Evolutionary conservation across 2,888 invertebrate species (phyloP), one percentile per base, ranked within the genome.

Genomic region (Cryptophagus acutangulus): DNA sequence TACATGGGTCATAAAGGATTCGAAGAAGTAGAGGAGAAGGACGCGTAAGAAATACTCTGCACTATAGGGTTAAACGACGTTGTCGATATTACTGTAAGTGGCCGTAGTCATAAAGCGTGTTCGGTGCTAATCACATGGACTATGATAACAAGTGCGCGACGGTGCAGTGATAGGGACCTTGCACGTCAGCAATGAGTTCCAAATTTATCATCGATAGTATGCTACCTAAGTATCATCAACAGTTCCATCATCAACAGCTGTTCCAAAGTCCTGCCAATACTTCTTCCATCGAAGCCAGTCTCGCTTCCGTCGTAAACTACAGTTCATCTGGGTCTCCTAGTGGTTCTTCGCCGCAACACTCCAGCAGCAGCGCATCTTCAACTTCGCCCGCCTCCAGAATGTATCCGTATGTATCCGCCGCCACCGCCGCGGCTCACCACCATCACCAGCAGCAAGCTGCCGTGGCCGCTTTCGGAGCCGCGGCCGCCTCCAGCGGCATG

Each of bases 141-240:
- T 65, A 66, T 66, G 63, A 62, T 61, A 62, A 58, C 55, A 56
- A 63, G 66, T 66, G 67, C 61, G 62, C 57, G 61, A 58, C 58
- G 61, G 57, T 62, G 58, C 58, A 63, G 65, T 66, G 63, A 61
- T 52, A 52, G 59, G 62, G 54, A 56, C 61, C 54, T 57, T 58
- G 63, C 63, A 58, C 58, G 55, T 58, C 65, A 71, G 84, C 83
- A 81, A 92, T 92, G 91, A 88, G 84, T 82, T 90, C 90, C 81
- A 92, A 91, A 84, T 92, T 91, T 81, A 88, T 89, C 81, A 87
- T 92, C 78, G 91, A 92, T 87, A 90, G 89, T 80, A 91, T 92
- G 89, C 87, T 92, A 77, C 91, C 91, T 66, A 92, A 92, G 81
- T 92, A 92, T 78, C 88, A 80, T 72, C 83, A 84, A 71, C 77